Evolutionary conservation across 2,797 vertebrate species (phyloP).

Genomic region (Malacoctenus gilli): DNA sequence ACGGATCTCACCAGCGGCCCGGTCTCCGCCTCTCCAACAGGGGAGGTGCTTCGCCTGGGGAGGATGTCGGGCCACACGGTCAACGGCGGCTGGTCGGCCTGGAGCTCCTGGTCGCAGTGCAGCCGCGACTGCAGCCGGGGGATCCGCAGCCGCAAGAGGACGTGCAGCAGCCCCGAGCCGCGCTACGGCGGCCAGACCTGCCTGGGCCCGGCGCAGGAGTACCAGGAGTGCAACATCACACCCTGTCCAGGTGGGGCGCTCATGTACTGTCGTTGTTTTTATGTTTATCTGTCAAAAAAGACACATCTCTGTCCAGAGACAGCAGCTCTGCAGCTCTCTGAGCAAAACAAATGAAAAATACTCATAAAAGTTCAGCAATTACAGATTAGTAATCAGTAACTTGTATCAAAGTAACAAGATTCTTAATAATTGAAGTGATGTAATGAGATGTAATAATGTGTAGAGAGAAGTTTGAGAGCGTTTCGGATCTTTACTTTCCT

Average conservation of each 20-base stretch:
- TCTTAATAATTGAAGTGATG: too few relatives aligned
- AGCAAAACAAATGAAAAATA: too few relatives aligned
- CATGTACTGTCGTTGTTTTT: too few relatives aligned
- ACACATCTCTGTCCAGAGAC: too few relatives aligned
- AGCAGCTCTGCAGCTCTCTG: too few relatives aligned
- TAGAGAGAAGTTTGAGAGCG: too few relatives aligned
- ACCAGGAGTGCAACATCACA: constrained; percentile 95
- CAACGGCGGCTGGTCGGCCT: constrained; percentile 93
- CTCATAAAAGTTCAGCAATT: too few relatives aligned
- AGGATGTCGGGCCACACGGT: constrained; percentile 87
- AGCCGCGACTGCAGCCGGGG: constrained; percentile 94
- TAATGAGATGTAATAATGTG: too few relatives aligned
- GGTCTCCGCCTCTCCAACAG: constrained; percentile 63
- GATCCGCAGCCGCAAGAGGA: constrained; percentile 90
- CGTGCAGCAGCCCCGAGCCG: constrained; percentile 93
- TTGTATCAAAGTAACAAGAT: too few relatives aligned
- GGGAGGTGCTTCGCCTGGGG: constrained; percentile 90
- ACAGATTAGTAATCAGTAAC: too few relatives aligned
- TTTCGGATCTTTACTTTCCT: too few relatives aligned
- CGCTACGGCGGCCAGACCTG: constrained; percentile 91
- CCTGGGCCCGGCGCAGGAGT: constrained; percentile 89
- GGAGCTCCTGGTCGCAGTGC: constrained; percentile 94
- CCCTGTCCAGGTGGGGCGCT: constrained; percentile 90
- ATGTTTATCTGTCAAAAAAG: too few relatives aligned
- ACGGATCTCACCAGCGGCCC: background rate